Conservation (phyloP, 2,113 vertebrate genomes). For the Balaenoptera acutorostrata region DNA sequence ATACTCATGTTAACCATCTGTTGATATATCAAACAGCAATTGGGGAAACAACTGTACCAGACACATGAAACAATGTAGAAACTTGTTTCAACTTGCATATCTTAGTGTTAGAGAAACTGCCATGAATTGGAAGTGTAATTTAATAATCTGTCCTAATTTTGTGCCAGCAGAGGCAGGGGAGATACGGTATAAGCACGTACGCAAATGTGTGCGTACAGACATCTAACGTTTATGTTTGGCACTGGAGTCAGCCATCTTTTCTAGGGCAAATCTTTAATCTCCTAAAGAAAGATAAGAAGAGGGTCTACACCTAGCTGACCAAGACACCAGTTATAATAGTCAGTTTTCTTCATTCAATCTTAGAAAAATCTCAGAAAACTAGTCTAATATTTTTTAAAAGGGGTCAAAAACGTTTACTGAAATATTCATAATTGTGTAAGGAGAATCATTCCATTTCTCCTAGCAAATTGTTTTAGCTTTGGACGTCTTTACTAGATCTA, state of each 20-base stretch:
- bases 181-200: accelerated
- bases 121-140: background rate
- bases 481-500: background rate
- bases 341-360: background rate
- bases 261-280: background rate
- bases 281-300: background rate
- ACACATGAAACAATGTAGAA: background rate
- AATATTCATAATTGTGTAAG: background rate
- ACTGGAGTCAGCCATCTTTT: background rate
- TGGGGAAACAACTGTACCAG: background rate
- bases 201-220: accelerated
- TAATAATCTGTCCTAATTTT: background rate
- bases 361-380: background rate
- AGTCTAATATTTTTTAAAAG: background rate
- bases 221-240: background rate
- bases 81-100: accelerated
- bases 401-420: background rate
- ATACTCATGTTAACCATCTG: background rate
- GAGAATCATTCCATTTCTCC: background rate
- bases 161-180: accelerated
- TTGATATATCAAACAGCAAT: background rate
- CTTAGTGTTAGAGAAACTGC: background rate
- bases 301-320: background rate
- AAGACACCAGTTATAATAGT: background rate
- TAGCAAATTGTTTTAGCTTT: background rate